phyloP scores from a whole-genome alignment of 1,140 invertebrate genomes.

The Drosophila melanica region DNA sequence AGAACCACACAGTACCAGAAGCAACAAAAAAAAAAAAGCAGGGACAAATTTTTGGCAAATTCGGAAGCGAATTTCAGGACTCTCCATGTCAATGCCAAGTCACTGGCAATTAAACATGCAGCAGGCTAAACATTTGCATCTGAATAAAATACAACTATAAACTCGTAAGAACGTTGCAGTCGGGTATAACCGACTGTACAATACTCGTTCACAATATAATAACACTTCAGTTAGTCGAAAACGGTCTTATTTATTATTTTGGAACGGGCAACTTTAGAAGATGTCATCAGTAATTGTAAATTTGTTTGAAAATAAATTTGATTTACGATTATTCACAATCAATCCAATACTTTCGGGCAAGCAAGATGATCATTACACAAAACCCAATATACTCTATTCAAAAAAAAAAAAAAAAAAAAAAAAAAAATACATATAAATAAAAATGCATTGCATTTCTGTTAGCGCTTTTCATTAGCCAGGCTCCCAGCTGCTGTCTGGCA shows the following conservation, averaged over 20 bases:
- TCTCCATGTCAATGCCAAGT: conserved; percentile 50
- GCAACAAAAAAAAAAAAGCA: conserved; percentile 1
- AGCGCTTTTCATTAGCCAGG: conserved; percentile 71
- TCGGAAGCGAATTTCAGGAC: conserved; percentile 24
- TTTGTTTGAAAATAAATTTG: no score
- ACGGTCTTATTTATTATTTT: no score
- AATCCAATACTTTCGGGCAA: no score
- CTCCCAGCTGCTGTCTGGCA: conserved; percentile 55
- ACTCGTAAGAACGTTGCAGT: no score
- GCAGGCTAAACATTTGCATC: conserved; percentile 72
- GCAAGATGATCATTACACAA: no score
- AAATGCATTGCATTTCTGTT: conserved; percentile 73
- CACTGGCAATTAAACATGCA: conserved; percentile 61
- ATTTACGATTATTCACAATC: no score
- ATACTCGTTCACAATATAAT: no score
- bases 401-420: conserved; percentile 45
- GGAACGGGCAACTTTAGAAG: no score
- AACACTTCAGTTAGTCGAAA: no score
- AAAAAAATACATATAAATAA: conserved; percentile 43
- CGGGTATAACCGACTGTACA: no score
- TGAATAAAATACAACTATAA: conserved; percentile 31
- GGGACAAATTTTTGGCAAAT: conserved; percentile 67
- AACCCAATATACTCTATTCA: no score
- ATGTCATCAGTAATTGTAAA: no score
- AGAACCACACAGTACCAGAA: conserved; percentile 4